phyloP scores from a whole-genome alignment of 2,113 vertebrate genomes.

The Odontesthes bonariensis region DNA sequence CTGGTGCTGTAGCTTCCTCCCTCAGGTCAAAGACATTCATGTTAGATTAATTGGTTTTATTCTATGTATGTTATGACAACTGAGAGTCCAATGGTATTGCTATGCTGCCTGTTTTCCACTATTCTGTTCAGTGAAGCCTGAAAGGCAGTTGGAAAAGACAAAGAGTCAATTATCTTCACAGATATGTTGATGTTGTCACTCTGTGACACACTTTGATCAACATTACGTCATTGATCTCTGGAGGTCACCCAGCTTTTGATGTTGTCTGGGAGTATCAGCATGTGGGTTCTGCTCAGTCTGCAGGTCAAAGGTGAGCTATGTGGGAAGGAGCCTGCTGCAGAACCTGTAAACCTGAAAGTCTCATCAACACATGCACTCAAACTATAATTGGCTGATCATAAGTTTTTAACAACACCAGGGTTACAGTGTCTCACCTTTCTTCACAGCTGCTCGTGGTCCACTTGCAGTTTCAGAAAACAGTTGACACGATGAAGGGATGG shows the following conservation, averaged over 20 bases:
- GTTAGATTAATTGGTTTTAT: no score
- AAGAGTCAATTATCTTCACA: conserved; percentile 16
- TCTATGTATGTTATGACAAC: no score
- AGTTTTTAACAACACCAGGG: neutral
- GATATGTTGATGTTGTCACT: neutral
- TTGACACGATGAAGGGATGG: neutral
- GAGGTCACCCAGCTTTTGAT: conserved; percentile 4
- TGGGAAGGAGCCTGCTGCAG: neutral
- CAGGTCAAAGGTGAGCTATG: conserved; percentile 53
- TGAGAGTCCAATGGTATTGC: neutral
- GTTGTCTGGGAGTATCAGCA: conserved; percentile 31
- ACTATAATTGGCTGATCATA: neutral
- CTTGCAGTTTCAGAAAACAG: neutral
- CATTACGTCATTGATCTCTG: conserved; percentile 5
- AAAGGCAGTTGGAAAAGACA: conserved; percentile 10
- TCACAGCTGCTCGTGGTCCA: neutral
- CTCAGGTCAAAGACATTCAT: no score
- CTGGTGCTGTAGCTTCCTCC: no score
- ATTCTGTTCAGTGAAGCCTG: neutral
- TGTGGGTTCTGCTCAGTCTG: conserved; percentile 1
- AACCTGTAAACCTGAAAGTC: neutral
- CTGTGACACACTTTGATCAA: conserved; percentile 33
- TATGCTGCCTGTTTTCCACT: neutral
- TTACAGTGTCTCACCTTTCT: neutral
- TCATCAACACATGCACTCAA: neutral